Evolutionary conservation across 2,113 vertebrate species (phyloP).

Genomic region (Passer montanus): DNA sequence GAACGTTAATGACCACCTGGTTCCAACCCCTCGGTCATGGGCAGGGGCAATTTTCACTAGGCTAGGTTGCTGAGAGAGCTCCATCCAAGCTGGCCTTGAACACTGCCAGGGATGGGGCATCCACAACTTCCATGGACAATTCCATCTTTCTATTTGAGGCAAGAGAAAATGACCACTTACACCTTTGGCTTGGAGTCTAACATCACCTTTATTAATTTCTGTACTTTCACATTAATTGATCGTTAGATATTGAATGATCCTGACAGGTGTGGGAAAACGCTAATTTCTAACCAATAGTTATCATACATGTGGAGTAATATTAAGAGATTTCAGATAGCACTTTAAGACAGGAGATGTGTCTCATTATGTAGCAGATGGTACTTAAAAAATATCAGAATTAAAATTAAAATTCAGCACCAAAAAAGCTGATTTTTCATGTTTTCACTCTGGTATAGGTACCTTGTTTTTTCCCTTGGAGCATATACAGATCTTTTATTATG

Average conservation of each 20-base stretch:
- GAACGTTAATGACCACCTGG: not conserved
- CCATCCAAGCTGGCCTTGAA: not conserved
- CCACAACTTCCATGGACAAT: not conserved
- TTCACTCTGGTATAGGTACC: not conserved
- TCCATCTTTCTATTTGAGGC: not conserved
- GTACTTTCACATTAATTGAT: not conserved
- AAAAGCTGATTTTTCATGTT: not conserved
- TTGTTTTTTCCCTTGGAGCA: not conserved
- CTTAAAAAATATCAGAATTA: not conserved
- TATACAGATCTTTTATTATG: not conserved
- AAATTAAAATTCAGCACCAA: not conserved
- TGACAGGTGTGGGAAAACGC: not conserved
- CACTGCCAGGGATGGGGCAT: too few relatives aligned
- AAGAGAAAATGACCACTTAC: not conserved
- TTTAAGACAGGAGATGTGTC: not conserved
- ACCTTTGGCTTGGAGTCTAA: not conserved
- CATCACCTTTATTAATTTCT: not conserved
- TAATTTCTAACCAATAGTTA: not conserved
- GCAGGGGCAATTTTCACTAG: not conserved
- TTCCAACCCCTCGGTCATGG: not conserved
- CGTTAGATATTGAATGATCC: not conserved
- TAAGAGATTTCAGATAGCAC: not conserved
- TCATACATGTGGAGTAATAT: not conserved
- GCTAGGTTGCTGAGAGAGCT: not conserved
- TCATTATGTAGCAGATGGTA: not conserved